Evolutionary conservation across 2,797 vertebrate species (phyloP).

Genomic region (Pyrrhura leucotis): DNA sequence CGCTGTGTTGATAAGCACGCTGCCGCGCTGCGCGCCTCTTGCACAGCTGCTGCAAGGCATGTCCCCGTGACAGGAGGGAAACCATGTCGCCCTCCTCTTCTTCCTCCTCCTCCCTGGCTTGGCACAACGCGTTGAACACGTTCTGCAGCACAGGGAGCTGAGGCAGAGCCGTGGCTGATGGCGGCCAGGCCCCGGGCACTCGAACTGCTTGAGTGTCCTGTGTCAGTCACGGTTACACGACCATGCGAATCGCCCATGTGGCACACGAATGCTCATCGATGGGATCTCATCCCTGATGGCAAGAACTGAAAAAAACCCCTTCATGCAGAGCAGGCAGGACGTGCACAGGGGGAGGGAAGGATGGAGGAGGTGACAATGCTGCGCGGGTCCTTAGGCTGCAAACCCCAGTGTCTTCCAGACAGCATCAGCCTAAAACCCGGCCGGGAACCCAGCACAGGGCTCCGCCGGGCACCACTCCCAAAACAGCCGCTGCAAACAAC

Average conservation of each 20-base stretch:
- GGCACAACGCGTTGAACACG: background rate
- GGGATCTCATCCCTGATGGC: background rate
- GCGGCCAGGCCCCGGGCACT: background rate
- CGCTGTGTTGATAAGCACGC: background rate
- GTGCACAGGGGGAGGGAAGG: background rate
- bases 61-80: background rate
- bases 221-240: background rate
- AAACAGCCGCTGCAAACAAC: background rate
- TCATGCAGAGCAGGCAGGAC: background rate
- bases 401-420: background rate
- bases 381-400: rapidly evolving
- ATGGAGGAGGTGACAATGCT: background rate
- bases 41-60: conserved; percentile 4
- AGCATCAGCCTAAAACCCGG: background rate
- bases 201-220: background rate
- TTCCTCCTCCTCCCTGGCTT: conserved; percentile 20
- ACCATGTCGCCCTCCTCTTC: conserved; percentile 14
- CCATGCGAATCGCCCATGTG: background rate
- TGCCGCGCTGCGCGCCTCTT: background rate
- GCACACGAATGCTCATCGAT: background rate
- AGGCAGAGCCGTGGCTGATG: background rate
- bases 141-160: background rate
- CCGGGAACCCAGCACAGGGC: background rate
- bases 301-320: background rate
- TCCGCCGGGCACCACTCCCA: background rate